phyloP scores from a whole-genome alignment of 2,113 vertebrate genomes.

The Grammomys surdaster region DNA sequence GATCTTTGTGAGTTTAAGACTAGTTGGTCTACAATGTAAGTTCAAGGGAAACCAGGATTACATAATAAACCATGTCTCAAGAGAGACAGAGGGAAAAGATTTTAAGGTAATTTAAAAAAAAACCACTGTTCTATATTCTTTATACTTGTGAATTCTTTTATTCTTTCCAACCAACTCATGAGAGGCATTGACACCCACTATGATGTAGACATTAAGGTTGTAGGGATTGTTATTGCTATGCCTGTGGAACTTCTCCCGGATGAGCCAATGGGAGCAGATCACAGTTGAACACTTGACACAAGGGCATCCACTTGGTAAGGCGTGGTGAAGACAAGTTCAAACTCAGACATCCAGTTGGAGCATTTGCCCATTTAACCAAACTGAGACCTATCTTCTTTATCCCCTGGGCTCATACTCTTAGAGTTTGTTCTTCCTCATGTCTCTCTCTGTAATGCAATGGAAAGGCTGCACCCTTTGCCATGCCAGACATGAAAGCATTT shows the following conservation, averaged over 20 bases:
- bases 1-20: background rate
- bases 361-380: background rate
- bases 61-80: background rate
- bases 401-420: background rate
- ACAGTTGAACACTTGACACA: background rate
- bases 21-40: background rate
- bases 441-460: too few relatives aligned
- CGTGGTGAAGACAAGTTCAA: background rate
- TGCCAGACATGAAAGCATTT: rapidly evolving
- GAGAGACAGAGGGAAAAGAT: background rate
- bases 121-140: background rate
- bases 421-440: background rate
- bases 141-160: background rate
- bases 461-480: background rate
- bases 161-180: background rate
- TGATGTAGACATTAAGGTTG: too few relatives aligned
- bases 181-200: background rate
- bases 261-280: background rate
- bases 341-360: background rate
- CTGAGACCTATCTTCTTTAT: background rate
- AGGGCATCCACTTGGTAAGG: background rate
- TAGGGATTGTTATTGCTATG: background rate
- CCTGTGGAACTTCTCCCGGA: background rate
- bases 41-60: background rate
- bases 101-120: background rate